These are phyloP conservation scores for Pao palembangensis DNA, from an alignment of 2,113 vertebrate species.

Conservation along the genomic window DNA sequence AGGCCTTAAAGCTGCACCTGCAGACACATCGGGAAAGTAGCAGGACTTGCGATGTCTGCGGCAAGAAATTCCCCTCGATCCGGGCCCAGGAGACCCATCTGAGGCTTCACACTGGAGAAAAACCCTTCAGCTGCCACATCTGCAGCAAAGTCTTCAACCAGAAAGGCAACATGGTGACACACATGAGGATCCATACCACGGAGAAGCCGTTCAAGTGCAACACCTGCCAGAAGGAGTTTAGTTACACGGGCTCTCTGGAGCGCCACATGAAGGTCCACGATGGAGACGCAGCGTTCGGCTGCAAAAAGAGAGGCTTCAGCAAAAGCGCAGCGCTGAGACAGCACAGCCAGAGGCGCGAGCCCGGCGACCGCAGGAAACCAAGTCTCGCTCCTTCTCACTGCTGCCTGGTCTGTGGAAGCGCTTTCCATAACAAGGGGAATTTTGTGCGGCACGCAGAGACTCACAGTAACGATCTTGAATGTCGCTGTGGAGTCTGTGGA, in stretches of 20 bases:
- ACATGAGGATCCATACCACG: conserved; percentile 27
- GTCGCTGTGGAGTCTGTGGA: conserved; percentile 49
- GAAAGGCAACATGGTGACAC: conserved; percentile 56
- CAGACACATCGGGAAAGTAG: conserved; percentile 47
- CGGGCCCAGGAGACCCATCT: conserved; percentile 50
- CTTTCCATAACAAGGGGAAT: conserved; percentile 53
- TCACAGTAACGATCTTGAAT: conserved; percentile 4
- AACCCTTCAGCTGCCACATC: conserved; percentile 41
- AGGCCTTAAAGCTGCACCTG: conserved; percentile 32
- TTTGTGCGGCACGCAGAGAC: conserved; percentile 55
- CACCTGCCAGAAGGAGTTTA: conserved; percentile 27
- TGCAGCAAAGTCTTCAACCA: conserved; percentile 52
- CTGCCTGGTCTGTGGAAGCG: conserved; percentile 44
- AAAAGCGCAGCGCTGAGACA: conserved; percentile 27
- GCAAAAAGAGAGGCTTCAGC: conserved; percentile 33
- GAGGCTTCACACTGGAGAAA: conserved; percentile 52
- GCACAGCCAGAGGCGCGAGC: conserved; percentile 20
- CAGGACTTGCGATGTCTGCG: conserved; percentile 37
- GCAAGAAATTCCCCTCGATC: conserved; percentile 51
- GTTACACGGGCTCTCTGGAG: conserved; percentile 29
- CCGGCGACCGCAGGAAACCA: conserved; percentile 1
- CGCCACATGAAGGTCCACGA: conserved; percentile 38
- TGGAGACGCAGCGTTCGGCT: conserved; percentile 13
- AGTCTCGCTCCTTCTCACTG: conserved; percentile 32
- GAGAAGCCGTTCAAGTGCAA: conserved; percentile 38